These are phyloP conservation scores for Argyrosomus japonicus DNA, from an alignment of 2,113 vertebrate genomes.

Conservation along the genomic window DNA sequence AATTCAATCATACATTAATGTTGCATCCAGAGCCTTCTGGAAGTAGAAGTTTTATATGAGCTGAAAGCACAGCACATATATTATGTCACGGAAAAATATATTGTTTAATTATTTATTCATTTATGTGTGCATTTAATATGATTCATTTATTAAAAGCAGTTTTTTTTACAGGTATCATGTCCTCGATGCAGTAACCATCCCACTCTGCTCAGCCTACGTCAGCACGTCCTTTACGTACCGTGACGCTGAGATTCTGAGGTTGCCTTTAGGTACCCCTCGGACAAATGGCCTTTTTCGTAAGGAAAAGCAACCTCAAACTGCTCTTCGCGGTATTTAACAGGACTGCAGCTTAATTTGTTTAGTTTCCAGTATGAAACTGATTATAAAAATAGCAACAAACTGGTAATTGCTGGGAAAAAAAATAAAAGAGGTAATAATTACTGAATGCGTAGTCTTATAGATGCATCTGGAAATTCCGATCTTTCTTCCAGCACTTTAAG, in stretches of 20 bases:
- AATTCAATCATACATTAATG: neutral
- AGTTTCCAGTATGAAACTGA: neutral
- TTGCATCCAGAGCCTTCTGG: neutral
- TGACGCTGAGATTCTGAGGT: constrained; percentile 29
- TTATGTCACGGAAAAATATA: neutral
- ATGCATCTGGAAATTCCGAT: neutral
- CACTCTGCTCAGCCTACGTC: constrained; percentile 33
- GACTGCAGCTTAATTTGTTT: neutral
- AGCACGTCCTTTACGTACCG: constrained; percentile 56
- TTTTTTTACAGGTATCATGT: too few species aligned
- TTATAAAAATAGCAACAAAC: neutral
- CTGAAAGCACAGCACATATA: neutral
- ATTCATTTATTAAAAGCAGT: too few species aligned
- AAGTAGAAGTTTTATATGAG: neutral
- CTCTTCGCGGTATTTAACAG: neutral
- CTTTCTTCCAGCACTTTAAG: constrained; percentile 12
- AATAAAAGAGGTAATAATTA: neutral
- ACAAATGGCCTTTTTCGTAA: neutral
- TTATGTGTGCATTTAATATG: neutral
- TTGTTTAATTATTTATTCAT: neutral
- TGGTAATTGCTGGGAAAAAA: neutral
- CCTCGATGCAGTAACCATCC: constrained; percentile 12
- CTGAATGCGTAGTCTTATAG: too few species aligned
- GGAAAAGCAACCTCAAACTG: fast-evolving
- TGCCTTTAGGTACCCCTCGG: constrained; percentile 51